These are phyloP conservation scores for Leptoteleia sp. DNA, from an alignment of 1,140 invertebrate species.

Conservation along the genomic window DNA sequence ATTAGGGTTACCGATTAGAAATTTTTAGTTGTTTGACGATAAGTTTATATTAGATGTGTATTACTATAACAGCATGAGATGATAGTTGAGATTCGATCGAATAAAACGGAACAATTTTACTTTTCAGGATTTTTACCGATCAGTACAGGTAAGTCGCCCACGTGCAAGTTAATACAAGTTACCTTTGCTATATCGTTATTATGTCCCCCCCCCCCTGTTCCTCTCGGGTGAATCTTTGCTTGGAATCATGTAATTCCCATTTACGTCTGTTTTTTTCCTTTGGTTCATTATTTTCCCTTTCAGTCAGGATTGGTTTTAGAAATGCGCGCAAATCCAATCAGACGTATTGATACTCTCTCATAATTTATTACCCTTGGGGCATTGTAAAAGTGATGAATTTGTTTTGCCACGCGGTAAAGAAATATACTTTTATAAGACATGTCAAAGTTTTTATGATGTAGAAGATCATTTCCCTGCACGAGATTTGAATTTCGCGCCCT, in stretches of 20 bases:
- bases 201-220: slow-evolving; percentile 39
- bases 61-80: slow-evolving; percentile 73
- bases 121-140: slow-evolving; percentile 81
- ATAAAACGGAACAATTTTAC: slow-evolving; percentile 76
- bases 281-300: slow-evolving; percentile 24
- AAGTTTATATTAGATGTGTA: slow-evolving; percentile 49
- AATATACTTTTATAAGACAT: too few species aligned
- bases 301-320: slow-evolving; percentile 43
- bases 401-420: too few species aligned
- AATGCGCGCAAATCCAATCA: slow-evolving; percentile 9
- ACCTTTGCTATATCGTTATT: slow-evolving; percentile 63
- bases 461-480: too few species aligned
- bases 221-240: slow-evolving; percentile 42
- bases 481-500: too few species aligned
- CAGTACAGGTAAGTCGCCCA: slow-evolving; percentile 79
- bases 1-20: slow-evolving; percentile 19
- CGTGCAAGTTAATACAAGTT: slow-evolving; percentile 67
- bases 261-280: slow-evolving; percentile 25
- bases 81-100: slow-evolving; percentile 72
- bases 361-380: slow-evolving; percentile 16
- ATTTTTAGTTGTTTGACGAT: slow-evolving; percentile 28
- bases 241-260: slow-evolving; percentile 27
- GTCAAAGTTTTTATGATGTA: too few species aligned
- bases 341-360: too few species aligned
- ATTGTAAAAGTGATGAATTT: too few species aligned